Evolutionary conservation across 2,113 vertebrate species (phyloP).

Genomic region (Machaerirhynchus nigripectus): DNA sequence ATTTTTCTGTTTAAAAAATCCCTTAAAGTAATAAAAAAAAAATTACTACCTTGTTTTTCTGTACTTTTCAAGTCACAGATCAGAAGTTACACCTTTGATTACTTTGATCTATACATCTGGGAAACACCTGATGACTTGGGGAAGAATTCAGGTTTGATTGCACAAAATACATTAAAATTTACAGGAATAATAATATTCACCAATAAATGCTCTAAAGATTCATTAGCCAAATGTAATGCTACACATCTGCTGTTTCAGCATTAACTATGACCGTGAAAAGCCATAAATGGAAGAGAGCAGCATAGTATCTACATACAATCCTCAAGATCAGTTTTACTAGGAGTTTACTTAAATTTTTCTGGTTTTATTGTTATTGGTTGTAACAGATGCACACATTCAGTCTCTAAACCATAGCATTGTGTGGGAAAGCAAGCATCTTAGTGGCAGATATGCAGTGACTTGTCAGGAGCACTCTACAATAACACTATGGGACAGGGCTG

Average conservation of each 20-base stretch:
- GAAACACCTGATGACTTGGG: background rate
- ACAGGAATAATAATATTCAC: background rate
- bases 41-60: background rate
- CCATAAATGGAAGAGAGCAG: background rate
- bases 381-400: background rate
- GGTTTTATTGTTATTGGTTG: background rate
- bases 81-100: background rate
- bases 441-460: rapidly evolving
- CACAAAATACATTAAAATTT: background rate
- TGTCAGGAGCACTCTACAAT: background rate
- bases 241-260: background rate
- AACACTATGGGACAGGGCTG: too few relatives aligned
- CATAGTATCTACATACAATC: rapidly evolving
- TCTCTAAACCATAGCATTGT: background rate
- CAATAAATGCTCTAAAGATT: background rate
- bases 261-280: background rate
- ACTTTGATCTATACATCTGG: background rate
- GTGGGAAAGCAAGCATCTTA: background rate
- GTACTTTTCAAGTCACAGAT: background rate
- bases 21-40: background rate
- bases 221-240: background rate
- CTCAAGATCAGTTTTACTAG: background rate
- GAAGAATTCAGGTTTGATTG: background rate
- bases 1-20: background rate
- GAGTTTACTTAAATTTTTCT: background rate